These are phyloP conservation scores for Drosophila guanche DNA, from an alignment of 1,140 invertebrate genomes.

Conservation along the genomic window DNA sequence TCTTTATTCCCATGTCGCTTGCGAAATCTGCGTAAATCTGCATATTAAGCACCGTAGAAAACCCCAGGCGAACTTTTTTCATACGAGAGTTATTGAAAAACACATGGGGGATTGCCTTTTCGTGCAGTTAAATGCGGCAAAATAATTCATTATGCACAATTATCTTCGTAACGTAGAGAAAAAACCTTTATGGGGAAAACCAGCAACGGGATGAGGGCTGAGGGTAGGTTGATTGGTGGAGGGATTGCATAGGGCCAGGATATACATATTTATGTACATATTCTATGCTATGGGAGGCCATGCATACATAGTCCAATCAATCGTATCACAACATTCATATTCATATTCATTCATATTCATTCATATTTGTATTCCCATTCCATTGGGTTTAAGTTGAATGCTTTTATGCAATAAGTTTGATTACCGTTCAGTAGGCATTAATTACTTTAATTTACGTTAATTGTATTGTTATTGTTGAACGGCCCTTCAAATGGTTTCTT, in stretches of 20 bases:
- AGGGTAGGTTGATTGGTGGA: neutral
- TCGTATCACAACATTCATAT: conserved; percentile 76
- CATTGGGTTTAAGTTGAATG: conserved; percentile 7
- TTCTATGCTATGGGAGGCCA: conserved; percentile 13
- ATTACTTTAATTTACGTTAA: conserved; percentile 35
- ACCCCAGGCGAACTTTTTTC: conserved; percentile 15
- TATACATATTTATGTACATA: conserved; percentile 2
- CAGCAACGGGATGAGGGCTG: conserved; percentile 7
- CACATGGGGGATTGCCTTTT: conserved; percentile 32
- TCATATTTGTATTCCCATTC: conserved; percentile 52
- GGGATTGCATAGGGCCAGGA: neutral
- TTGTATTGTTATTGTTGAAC: conserved; percentile 56
- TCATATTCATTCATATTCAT: conserved; percentile 67
- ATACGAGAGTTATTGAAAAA: conserved; percentile 25
- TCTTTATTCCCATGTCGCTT: conserved; percentile 10
- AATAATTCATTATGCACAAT: conserved; percentile 81
- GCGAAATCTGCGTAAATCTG: conserved; percentile 45
- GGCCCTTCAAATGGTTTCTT: conserved; percentile 47
- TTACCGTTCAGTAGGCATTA: conserved; percentile 39
- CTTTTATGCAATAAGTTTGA: conserved; percentile 52
- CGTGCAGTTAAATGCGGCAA: conserved; percentile 72
- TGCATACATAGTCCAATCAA: conserved; percentile 41
- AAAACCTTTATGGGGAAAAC: neutral
- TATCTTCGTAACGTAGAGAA: conserved; percentile 48
- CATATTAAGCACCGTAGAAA: conserved; percentile 19